These are phyloP conservation scores for Drosophila setifemur DNA, from an alignment of 1,140 invertebrate genomes.

Conservation along the genomic window DNA sequence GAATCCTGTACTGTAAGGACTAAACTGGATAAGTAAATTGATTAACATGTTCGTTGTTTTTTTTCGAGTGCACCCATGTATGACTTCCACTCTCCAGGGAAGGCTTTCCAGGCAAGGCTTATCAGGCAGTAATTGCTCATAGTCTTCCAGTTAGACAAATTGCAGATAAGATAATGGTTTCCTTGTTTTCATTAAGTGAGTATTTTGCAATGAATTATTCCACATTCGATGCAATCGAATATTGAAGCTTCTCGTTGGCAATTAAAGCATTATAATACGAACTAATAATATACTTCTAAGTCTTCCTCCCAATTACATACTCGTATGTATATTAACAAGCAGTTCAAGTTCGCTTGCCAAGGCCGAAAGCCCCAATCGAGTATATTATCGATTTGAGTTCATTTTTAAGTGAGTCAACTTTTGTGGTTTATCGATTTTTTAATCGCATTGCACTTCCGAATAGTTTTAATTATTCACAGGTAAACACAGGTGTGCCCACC, in stretches of 20 bases:
- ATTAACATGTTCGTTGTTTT: neutral
- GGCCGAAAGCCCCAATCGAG: slow-evolving; percentile 5
- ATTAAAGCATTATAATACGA: neutral
- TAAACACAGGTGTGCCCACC: slow-evolving; percentile 27
- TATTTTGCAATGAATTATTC: slow-evolving; percentile 54
- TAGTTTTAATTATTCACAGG: slow-evolving; percentile 62
- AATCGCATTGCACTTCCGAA: slow-evolving; percentile 43
- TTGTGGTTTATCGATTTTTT: slow-evolving; percentile 64
- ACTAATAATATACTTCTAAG: neutral
- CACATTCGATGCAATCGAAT: slow-evolving; percentile 7
- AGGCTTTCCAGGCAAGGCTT: slow-evolving; percentile 37
- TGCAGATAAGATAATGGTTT: slow-evolving; percentile 53
- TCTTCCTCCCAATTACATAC: neutral
- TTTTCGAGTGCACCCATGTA: slow-evolving; percentile 1
- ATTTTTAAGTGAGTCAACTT: slow-evolving; percentile 59
- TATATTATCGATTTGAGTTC: slow-evolving; percentile 58
- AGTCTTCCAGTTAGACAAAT: slow-evolving; percentile 53
- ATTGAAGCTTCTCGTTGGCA: neutral
- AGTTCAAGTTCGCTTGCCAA: slow-evolving; percentile 35
- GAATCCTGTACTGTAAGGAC: no score
- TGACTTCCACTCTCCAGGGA: slow-evolving; percentile 2
- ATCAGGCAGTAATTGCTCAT: slow-evolving; percentile 54
- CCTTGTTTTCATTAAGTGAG: slow-evolving; percentile 16
- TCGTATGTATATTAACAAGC: neutral
- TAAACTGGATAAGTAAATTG: neutral